Evolutionary conservation across 2,888 invertebrate species (phyloP), one percentile per base, ranked within the genome.

Genomic region (Tetragnatha montana): DNA sequence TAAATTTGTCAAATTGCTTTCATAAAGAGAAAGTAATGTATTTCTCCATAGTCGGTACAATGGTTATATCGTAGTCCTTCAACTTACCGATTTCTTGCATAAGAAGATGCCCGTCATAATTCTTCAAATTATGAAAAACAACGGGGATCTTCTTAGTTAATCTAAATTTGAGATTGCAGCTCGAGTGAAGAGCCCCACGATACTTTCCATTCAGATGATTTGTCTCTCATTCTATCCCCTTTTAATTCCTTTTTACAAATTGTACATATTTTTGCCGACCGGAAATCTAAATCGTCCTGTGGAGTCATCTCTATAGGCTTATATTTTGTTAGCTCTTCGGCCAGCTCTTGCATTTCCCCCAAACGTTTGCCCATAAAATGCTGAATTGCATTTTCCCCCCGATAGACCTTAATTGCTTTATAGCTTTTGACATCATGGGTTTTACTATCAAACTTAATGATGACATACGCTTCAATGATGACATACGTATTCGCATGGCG

Each of bases 61-160:
- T 60, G 22, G 19, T 12, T n/a, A 19, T 68, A 22, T n/a, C n/a
- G n/a, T n/a, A n/a, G n/a, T n/a, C n/a, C n/a, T n/a, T n/a, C n/a
- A n/a, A n/a, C n/a, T n/a, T n/a, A n/a, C n/a, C n/a, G n/a, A n/a
- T n/a, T n/a, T n/a, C n/a, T n/a, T n/a, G n/a, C n/a, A n/a, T n/a
- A n/a, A n/a, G n/a, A n/a, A n/a, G n/a, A n/a, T n/a, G n/a, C n/a
- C n/a, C n/a, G n/a, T n/a, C n/a, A n/a, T n/a, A n/a, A n/a, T n/a
- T n/a, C n/a, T n/a, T n/a, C n/a, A n/a, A n/a, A n/a, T 74, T 74
- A 21, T 74, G 74, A 6, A 79, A 79, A 0, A 60, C 22, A 60
- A 50, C 14, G 0, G 51, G 76, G n/a, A 50, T 78, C 49, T 50
- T 50, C 47, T 78, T 78, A n/a, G n/a, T 50, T 78, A 35, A 78